Percentiles rank a stretch among this genome's conserved stretches.
Conservation (phyloP, 2,888 invertebrate genomes). For the Calliopum simillimum region DNA sequence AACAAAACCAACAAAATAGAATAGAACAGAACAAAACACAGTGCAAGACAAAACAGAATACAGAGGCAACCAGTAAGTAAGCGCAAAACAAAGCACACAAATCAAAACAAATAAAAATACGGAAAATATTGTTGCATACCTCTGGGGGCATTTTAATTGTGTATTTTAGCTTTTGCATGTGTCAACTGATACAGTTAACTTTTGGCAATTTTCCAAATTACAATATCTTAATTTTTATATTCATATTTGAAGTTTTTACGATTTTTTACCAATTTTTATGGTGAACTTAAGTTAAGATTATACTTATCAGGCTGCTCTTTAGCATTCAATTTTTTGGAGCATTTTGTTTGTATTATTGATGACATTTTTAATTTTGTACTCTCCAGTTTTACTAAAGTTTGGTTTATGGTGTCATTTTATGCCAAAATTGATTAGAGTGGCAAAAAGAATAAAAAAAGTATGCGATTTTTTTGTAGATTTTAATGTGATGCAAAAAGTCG, state of each 20-base stretch:
- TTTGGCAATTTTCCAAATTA: slow-evolving; percentile 4
- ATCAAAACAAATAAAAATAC: neutral
- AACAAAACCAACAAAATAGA: neutral
- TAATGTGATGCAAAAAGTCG: too few relatives aligned
- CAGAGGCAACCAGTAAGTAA: neutral
- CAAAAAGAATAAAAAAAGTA: too few relatives aligned
- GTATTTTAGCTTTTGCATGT: neutral
- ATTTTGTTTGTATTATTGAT: too few relatives aligned
- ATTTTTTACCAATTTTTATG: too few relatives aligned
- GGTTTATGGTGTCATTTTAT: too few relatives aligned
- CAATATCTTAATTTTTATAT: neutral
- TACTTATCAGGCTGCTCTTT: too few relatives aligned
- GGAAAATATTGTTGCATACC: slow-evolving; percentile 5
- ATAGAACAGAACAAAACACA: neutral
- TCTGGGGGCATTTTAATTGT: neutral
- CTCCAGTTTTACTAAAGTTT: too few relatives aligned
- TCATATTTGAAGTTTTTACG: neutral
- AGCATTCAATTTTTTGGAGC: too few relatives aligned
- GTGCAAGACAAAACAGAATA: neutral
- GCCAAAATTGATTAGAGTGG: too few relatives aligned
- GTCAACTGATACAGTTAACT: neutral
- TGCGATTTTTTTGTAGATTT: too few relatives aligned
- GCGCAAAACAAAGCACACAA: neutral
- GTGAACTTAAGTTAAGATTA: too few relatives aligned
- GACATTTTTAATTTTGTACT: too few relatives aligned